Evolutionary conservation across 2,797 vertebrate species (phyloP).

Genomic region (Buceros bicornis): DNA sequence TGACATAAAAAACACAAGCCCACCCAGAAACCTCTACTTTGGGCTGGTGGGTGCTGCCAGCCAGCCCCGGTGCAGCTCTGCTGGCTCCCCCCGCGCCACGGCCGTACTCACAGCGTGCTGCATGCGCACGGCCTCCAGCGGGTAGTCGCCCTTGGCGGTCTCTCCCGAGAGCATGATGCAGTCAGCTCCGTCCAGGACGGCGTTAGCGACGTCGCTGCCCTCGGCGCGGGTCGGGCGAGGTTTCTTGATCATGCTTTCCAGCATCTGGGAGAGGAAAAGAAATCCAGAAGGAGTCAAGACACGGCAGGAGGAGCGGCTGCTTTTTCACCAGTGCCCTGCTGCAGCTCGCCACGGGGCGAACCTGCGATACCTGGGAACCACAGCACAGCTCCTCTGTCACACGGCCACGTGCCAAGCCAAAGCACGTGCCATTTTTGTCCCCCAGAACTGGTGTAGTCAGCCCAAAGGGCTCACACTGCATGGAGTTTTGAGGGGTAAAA

Average conservation of each 20-base stretch:
- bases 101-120: conserved; percentile 91
- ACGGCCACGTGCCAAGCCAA: background rate
- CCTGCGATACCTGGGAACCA: background rate
- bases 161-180: conserved; percentile 97
- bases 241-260: conserved; percentile 99
- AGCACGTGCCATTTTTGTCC: accelerated
- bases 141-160: conserved; percentile 97
- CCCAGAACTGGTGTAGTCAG: background rate
- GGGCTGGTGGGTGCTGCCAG: background rate
- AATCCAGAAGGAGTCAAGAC: background rate
- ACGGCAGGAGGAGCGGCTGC: background rate
- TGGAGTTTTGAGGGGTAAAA: background rate
- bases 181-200: conserved; percentile 84
- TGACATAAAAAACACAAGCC: background rate
- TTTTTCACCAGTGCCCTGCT: background rate
- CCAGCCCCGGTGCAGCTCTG: too few species aligned
- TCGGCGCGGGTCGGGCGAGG: conserved; percentile 94
- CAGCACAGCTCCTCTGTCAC: background rate
- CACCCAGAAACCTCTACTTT: background rate
- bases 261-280: conserved; percentile 86
- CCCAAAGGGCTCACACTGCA: background rate
- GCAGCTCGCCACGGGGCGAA: background rate
- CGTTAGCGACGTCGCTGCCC: conserved; percentile 89
- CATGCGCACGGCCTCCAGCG: conserved; percentile 95
- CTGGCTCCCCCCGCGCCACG: background rate